Base-by-base conservation (phyloP, 2,888 invertebrate genomes). In the Cylloceria caligata region DNA sequence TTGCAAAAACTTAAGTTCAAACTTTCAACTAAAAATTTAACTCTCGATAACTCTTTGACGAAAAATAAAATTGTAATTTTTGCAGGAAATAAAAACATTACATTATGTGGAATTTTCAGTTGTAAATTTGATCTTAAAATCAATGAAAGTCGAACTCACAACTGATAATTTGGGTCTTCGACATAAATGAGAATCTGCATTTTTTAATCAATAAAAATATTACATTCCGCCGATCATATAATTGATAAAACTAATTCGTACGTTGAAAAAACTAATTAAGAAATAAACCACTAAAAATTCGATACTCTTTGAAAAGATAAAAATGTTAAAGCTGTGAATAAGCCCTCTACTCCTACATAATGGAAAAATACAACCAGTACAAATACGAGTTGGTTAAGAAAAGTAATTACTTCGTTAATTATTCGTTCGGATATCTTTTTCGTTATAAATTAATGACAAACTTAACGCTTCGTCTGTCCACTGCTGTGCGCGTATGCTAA, bases 311-410 rank as follows among this genome's bases (percentile, higher is more conserved):
- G 16, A 49, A 57, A n/a, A 57, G 34, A 57, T 7, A 30, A 27
- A 55, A 69, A 34, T 67, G n/a, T 34, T 34, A 27, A 34, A 67
- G 36, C 47, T 55, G 27, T 47, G 24, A 71, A 74, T 65, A 62
- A 27, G 76, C 55, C 64, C 60, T 67, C 45, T 69, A 80, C 49
- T 73, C 75, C 67, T 67, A 45, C 71, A 65, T 49, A 21, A 76
- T 64, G 64, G 24, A 74, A 52, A 16, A 13, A 64, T 16, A 75
- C 65, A 83, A 73, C 79, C 71, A 85, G 82, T 85, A 85, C 83
- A 85, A 85, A 84, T 60, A 71, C 72, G 75, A 79, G 62, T 80
- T 71, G 74, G 72, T 76, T 49, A 55, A 42, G 30, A 64, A 21
- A 42, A 62, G 67, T 49, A 13, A 74, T 45, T 55, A 24, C 34